Percentiles rank a stretch among this genome's conserved stretches.
phyloP scores from a whole-genome alignment of 2,797 vertebrate species.

The Gymnothorax reevesii region DNA sequence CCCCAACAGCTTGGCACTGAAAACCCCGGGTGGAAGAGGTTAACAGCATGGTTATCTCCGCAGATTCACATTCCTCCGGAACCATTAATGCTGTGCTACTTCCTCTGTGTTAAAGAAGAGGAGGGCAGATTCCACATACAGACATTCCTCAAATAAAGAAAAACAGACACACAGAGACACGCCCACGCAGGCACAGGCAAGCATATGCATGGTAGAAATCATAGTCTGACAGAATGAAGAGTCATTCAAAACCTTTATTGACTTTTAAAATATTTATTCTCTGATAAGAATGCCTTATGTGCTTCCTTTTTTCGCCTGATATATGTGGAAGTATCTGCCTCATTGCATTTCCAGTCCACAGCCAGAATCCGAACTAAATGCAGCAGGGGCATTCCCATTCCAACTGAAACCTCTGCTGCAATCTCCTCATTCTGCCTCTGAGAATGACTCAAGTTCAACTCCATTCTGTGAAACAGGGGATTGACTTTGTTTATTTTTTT shows the following conservation, averaged over 20 bases:
- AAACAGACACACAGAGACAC: not conserved
- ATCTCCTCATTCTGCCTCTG: conserved; percentile 38
- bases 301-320: not conserved
- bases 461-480: not conserved
- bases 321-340: conserved; percentile 12
- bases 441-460: conserved; percentile 23
- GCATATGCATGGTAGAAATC: conserved; percentile 24
- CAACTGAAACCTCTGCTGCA: conserved; percentile 20
- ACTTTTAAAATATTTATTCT: not conserved
- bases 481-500: conserved; percentile 25
- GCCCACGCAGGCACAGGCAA: conserved; percentile 20
- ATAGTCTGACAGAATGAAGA: conserved; percentile 29
- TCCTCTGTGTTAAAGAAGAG: conserved; percentile 14
- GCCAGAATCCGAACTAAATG: conserved; percentile 44
- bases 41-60: not conserved
- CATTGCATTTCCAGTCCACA: conserved; percentile 41
- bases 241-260: not conserved
- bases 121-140: not conserved
- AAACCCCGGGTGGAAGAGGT: not conserved
- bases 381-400: conserved; percentile 26
- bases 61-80: conserved; percentile 16
- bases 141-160: not conserved
- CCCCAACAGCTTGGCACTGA: no score
- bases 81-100: conserved; percentile 7
- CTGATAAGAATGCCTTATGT: not conserved